Percentiles rank a stretch among this genome's conserved stretches.
Conservation (phyloP, 2,113 vertebrate genomes). For the Morone saxatilis region DNA sequence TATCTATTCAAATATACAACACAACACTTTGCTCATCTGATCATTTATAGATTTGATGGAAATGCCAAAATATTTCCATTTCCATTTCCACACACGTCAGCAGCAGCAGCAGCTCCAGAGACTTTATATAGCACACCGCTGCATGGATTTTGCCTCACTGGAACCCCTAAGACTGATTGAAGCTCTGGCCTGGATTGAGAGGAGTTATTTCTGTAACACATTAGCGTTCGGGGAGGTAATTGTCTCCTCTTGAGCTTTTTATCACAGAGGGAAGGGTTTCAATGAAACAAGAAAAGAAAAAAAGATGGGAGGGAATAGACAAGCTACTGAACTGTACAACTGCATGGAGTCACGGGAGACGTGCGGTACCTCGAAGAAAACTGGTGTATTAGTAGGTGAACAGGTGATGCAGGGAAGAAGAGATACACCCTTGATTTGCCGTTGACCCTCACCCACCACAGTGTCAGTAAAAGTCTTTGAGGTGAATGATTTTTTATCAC, state of each 20-base stretch:
- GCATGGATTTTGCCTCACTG: constrained; percentile 60
- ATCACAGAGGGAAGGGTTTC: constrained; percentile 64
- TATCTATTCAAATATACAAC: background rate
- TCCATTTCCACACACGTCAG: constrained; percentile 14
- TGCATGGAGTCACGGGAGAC: constrained; percentile 2
- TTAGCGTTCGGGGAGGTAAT: constrained; percentile 75
- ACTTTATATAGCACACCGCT: constrained; percentile 45
- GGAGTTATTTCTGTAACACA: constrained; percentile 80
- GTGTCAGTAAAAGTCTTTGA: background rate
- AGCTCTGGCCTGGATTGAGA: constrained; percentile 77
- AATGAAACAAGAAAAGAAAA: constrained; percentile 15
- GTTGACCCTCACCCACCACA: background rate
- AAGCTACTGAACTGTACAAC: background rate
- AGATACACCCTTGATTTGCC: constrained; percentile 5
- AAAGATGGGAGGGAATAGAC: background rate
- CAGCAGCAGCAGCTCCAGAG: constrained; percentile 37
- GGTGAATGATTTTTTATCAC: background rate
- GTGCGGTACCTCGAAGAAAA: constrained; percentile 2
- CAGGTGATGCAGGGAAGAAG: constrained; percentile 34
- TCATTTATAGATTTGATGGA: background rate
- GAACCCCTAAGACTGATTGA: constrained; percentile 73
- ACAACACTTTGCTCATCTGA: background rate
- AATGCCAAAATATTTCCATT: constrained; percentile 12
- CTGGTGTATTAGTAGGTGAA: constrained; percentile 47
- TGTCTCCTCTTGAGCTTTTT: constrained; percentile 79